A percentile compares a stretch with the other conserved stretches of the same genome.
These are phyloP conservation scores for Microtus montanus DNA, from an alignment of 2,113 vertebrate genomes.

Conservation along the genomic window DNA sequence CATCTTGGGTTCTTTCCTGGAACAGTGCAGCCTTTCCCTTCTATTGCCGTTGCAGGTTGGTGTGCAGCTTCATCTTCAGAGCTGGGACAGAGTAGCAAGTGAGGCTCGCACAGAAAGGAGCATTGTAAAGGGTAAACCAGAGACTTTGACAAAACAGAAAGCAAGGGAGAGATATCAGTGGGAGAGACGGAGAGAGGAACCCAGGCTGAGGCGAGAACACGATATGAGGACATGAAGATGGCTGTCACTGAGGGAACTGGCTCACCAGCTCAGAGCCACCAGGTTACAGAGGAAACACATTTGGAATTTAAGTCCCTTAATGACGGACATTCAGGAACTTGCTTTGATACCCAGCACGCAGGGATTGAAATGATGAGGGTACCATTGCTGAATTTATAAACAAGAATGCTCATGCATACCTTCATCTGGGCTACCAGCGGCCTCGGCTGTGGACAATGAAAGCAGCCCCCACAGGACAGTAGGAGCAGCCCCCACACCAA, in stretches of 20 bases:
- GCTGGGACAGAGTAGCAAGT: not conserved
- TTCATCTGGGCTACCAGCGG: rapidly evolving
- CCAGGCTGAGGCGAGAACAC: not conserved
- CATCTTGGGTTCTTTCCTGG: not conserved
- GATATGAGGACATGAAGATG: not conserved
- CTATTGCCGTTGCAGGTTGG: rapidly evolving
- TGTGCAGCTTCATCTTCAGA: not conserved
- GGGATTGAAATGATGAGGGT: rapidly evolving
- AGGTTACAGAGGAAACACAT: not conserved
- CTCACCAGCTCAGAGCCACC: not conserved
- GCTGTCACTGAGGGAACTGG: no score
- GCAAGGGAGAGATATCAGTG: not conserved
- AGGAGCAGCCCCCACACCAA: not conserved
- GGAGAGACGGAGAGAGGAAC: not conserved
- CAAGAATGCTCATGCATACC: not conserved
- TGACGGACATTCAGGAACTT: rapidly evolving
- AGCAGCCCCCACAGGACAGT: not conserved
- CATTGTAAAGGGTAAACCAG: rapidly evolving
- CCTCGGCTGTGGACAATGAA: no score
- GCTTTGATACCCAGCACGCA: rapidly evolving
- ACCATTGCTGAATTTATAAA: not conserved
- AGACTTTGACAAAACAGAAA: not conserved
- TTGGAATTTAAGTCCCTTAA: not conserved
- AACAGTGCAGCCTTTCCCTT: not conserved
- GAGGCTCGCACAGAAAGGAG: not conserved